Conservation (phyloP, 2,888 invertebrate species). For the Dolichopus griseipennis region DNA sequence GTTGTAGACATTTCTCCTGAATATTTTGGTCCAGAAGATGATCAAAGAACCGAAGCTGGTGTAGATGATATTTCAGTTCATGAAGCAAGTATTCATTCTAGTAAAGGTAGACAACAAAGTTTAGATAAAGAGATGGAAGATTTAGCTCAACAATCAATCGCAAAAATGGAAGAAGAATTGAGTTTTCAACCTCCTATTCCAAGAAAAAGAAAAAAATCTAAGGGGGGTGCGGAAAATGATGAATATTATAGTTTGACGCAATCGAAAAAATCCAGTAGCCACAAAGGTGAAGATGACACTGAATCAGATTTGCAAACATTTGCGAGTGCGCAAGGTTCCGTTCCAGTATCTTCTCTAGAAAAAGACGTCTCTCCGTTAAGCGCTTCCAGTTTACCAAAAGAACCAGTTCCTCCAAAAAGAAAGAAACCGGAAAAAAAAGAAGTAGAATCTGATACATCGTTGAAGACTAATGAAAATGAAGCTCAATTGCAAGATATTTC, state of each 20-base stretch:
- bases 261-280: conserved; percentile 46
- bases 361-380: conserved; percentile 41
- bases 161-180: conserved; percentile 48
- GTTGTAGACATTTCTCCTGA: conserved; percentile 83
- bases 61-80: conserved; percentile 76
- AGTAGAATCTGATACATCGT: conserved; percentile 43
- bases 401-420: conserved; percentile 33
- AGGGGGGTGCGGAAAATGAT: conserved; percentile 54
- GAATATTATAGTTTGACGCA: conserved; percentile 58
- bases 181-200: conserved; percentile 49
- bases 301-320: conserved; percentile 58
- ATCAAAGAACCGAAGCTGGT: conserved; percentile 76
- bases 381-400: conserved; percentile 27
- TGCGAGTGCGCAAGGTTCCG: conserved; percentile 57
- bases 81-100: conserved; percentile 58
- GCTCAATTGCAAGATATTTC: conserved; percentile 46
- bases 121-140: conserved; percentile 48
- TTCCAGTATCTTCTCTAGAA: conserved; percentile 32
- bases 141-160: conserved; percentile 37
- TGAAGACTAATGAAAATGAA: conserved; percentile 38
- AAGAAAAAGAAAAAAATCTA: conserved; percentile 53
- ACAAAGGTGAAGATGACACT: conserved; percentile 49
- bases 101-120: conserved; percentile 37
- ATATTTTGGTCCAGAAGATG: conserved; percentile 70
- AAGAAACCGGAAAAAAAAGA: conserved; percentile 33